Evolutionary conservation across 1,140 invertebrate species (phyloP).

Genomic region (Drosophila pectinifera): DNA sequence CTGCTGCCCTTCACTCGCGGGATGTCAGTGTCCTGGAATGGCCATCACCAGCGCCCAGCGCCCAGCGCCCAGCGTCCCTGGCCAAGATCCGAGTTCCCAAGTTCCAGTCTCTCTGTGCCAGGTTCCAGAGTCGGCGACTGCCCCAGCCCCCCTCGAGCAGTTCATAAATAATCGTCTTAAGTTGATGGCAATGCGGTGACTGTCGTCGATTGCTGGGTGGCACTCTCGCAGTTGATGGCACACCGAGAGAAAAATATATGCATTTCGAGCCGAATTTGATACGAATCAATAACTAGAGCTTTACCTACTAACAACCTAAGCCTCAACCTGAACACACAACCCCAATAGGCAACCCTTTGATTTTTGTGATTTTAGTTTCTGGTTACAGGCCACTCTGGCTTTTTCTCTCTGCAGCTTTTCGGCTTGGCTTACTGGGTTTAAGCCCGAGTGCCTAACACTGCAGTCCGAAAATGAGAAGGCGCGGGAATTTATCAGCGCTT

Average conservation of each 20-base stretch:
- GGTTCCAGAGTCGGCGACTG: not conserved
- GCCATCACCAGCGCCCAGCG: slow-evolving; percentile 48
- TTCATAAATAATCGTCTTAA: slow-evolving; percentile 85
- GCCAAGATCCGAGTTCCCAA: slow-evolving; percentile 19
- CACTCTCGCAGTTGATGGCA: slow-evolving; percentile 42
- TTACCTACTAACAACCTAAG: too few species aligned
- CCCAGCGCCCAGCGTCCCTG: too few species aligned
- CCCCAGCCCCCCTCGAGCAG: slow-evolving; percentile 50
- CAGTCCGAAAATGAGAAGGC: slow-evolving; percentile 52
- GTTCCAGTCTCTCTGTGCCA: slow-evolving; percentile 5
- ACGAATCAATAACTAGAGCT: too few species aligned
- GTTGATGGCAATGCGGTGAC: slow-evolving; percentile 74
- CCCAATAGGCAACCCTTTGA: too few species aligned
- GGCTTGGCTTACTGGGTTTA: slow-evolving; percentile 35
- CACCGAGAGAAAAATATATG: slow-evolving; percentile 31
- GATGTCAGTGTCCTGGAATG: slow-evolving; percentile 77
- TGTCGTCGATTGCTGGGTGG: slow-evolving; percentile 60
- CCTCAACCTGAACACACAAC: too few species aligned
- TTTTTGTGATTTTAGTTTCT: too few species aligned
- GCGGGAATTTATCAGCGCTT: slow-evolving; percentile 31
- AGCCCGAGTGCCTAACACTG: slow-evolving; percentile 46
- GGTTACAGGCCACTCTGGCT: not conserved
- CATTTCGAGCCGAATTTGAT: too few species aligned
- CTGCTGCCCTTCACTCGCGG: slow-evolving; percentile 15
- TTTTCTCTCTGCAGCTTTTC: slow-evolving; percentile 59